Percentiles rank a stretch among this genome's conserved stretches.
Conservation (phyloP, 37 sponge, comb jelly and placozoan genomes). For the Ianthella basta region DNA sequence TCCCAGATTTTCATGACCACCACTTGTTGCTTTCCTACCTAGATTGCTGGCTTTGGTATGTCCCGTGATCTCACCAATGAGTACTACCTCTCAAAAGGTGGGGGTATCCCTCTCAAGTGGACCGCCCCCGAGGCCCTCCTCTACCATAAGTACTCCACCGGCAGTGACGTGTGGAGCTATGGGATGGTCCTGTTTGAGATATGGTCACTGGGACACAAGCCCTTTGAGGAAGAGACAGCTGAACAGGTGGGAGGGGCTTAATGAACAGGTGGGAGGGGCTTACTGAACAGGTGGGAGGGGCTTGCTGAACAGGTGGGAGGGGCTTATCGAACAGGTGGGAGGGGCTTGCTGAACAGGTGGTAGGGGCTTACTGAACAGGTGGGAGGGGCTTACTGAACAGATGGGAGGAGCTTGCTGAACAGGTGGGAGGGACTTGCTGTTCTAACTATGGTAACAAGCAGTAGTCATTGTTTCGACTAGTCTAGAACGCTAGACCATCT, state of each 20-base stretch:
- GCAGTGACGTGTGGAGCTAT: conserved; percentile 25
- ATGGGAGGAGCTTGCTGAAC: too few relatives aligned
- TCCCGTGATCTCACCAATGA: conserved; percentile 20
- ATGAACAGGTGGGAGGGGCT: too few relatives aligned
- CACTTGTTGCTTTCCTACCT: not conserved
- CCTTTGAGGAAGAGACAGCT: not conserved
- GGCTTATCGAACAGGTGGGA: too few relatives aligned
- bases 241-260: not conserved
- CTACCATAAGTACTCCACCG: conserved; percentile 12
- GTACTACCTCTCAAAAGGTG: conserved; percentile 18
- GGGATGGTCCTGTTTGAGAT: conserved; percentile 30
- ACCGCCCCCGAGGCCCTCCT: conserved; percentile 33
- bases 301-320: too few relatives aligned
- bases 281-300: not conserved
- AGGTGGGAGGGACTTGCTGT: too few relatives aligned
- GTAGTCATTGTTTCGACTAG: too few relatives aligned
- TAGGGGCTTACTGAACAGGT: too few relatives aligned
- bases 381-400: too few relatives aligned
- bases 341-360: too few relatives aligned
- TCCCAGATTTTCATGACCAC: too few relatives aligned
- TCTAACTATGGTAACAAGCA: too few relatives aligned
- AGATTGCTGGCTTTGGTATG: conserved; percentile 42
- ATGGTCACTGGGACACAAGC: conserved; percentile 27
- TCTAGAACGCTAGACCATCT: too few relatives aligned
- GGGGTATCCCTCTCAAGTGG: conserved; percentile 45